phyloP scores from a whole-genome alignment of 2,113 vertebrate species.

The Indicator indicator region DNA sequence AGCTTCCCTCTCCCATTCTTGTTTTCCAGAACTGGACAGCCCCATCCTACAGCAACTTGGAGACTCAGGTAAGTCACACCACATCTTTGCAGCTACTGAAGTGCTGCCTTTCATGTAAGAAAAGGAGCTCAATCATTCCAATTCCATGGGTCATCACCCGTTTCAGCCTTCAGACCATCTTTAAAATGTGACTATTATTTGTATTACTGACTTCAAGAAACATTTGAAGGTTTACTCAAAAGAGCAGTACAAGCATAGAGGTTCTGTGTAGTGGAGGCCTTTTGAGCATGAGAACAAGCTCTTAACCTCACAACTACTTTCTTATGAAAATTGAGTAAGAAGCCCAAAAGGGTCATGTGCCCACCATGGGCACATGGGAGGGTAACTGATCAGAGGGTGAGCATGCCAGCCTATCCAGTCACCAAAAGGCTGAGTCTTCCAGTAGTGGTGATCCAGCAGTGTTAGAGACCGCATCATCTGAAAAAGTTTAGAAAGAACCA shows the following conservation, averaged over 20 bases:
- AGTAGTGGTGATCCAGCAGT: neutral
- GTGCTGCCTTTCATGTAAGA: neutral
- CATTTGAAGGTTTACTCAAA: neutral
- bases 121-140: neutral
- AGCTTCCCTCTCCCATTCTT: neutral
- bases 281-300: neutral
- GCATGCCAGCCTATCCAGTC: neutral
- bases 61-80: neutral
- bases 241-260: neutral
- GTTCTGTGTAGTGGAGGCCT: neutral
- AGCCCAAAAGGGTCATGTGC: neutral
- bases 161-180: neutral
- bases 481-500: neutral
- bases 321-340: neutral
- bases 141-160: neutral
- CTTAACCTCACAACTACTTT: neutral
- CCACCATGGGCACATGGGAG: neutral
- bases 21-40: neutral
- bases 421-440: neutral
- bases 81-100: neutral
- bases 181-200: neutral
- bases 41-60: constrained; percentile 13
- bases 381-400: neutral
- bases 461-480: neutral
- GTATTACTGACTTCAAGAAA: neutral